These are phyloP conservation scores for Eledone cirrhosa DNA, from an alignment of 2,888 invertebrate species.

Conservation along the genomic window DNA sequence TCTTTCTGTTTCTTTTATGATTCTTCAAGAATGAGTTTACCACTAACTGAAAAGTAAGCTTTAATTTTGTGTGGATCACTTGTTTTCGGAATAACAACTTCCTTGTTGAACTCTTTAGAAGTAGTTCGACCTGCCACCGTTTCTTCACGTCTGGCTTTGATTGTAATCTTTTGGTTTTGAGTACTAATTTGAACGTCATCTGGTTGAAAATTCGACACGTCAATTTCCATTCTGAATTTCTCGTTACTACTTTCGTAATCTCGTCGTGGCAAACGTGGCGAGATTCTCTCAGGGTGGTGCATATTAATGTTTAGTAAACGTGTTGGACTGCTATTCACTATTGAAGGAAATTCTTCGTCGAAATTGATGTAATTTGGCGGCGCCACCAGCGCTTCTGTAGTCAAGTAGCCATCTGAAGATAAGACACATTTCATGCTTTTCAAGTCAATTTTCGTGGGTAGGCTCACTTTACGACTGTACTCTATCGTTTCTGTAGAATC, in stretches of 20 bases:
- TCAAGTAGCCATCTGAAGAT: conserved; percentile 16
- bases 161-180: background rate
- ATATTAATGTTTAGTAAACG: background rate
- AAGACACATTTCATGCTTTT: conserved; percentile 9
- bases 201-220: background rate
- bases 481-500: background rate
- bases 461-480: conserved; percentile 8
- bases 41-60: background rate
- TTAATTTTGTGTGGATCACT: background rate
- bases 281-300: background rate
- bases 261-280: background rate
- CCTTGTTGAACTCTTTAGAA: background rate
- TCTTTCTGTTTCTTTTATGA: background rate
- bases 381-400: background rate
- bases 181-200: background rate
- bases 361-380: background rate
- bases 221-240: conserved; percentile 4
- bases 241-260: background rate
- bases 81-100: background rate
- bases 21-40: conserved; percentile 5
- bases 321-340: background rate
- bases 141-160: background rate
- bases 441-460: background rate
- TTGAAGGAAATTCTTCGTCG: background rate
- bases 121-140: background rate